These are phyloP conservation scores for Tylochromis polylepis DNA, from an alignment of 2,113 vertebrate species.

Conservation along the genomic window DNA sequence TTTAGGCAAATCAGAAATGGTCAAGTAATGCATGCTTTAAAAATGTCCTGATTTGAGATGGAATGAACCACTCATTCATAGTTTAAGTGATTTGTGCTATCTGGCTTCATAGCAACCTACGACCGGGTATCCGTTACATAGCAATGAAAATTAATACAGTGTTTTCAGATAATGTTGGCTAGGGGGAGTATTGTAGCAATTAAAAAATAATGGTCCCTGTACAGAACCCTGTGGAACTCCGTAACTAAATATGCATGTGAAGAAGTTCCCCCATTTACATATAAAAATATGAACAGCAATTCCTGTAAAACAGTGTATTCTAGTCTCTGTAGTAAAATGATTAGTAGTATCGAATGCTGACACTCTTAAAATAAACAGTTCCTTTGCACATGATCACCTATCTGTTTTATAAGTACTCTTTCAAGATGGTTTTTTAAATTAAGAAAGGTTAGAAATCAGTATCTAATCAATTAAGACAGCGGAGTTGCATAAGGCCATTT, in stretches of 20 bases:
- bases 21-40: not conserved
- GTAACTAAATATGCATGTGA: not conserved
- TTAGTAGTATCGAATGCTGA: not conserved
- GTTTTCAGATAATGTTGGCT: not conserved
- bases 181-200: not conserved
- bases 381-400: not conserved
- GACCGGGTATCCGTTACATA: accelerated
- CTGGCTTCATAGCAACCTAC: not conserved
- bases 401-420: not conserved
- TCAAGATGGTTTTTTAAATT: accelerated
- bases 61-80: not conserved
- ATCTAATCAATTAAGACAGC: not conserved
- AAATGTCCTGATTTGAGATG: not conserved
- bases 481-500: not conserved
- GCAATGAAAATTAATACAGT: not conserved
- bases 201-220: not conserved
- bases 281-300: too few relatives aligned
- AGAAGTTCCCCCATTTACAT: too few relatives aligned
- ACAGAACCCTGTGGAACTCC: not conserved
- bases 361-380: not conserved
- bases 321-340: not conserved
- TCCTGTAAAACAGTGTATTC: too few relatives aligned
- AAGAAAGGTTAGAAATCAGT: not conserved
- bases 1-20: not conserved
- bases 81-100: not conserved